phyloP scores from a whole-genome alignment of 2,797 vertebrate species.

The Sebastes iracundus region DNA sequence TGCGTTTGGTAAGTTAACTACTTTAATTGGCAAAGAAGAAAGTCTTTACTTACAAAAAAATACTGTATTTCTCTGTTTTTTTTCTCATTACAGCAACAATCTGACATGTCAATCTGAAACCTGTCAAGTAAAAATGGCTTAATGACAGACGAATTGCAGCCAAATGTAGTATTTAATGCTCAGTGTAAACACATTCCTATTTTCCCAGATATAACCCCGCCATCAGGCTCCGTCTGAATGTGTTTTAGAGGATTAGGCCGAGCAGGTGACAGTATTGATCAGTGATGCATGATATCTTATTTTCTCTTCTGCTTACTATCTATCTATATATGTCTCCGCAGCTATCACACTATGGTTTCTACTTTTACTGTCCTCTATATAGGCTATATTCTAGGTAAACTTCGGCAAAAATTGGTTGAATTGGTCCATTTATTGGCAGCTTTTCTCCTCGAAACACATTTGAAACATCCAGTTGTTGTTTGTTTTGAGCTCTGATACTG shows the following conservation, averaged over 20 bases:
- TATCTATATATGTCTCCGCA: constrained; percentile 11
- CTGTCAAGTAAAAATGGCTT: constrained; percentile 24
- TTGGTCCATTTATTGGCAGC: not conserved
- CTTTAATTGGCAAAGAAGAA: not conserved
- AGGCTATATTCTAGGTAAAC: not conserved
- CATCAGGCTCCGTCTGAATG: constrained; percentile 36
- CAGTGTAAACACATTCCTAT: constrained; percentile 31
- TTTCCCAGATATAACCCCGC: constrained; percentile 21
- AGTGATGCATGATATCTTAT: constrained; percentile 74
- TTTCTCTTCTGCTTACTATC: constrained; percentile 46
- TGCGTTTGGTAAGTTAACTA: not conserved
- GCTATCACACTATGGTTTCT: constrained; percentile 1
- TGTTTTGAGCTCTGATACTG: not conserved
- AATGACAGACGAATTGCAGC: constrained; percentile 22
- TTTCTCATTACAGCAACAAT: not conserved
- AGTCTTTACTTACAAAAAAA: not conserved
- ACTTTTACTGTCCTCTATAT: not conserved
- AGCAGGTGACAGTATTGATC: constrained; percentile 71
- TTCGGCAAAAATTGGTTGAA: not conserved
- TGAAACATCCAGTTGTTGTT: not conserved
- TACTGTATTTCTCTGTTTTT: not conserved
- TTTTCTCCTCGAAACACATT: not conserved
- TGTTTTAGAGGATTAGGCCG: constrained; percentile 66
- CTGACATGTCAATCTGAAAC: constrained; percentile 24
- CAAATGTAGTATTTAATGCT: constrained; percentile 33